phyloP scores from a whole-genome alignment of 2,888 invertebrate genomes.

The Torymus auratus region DNA sequence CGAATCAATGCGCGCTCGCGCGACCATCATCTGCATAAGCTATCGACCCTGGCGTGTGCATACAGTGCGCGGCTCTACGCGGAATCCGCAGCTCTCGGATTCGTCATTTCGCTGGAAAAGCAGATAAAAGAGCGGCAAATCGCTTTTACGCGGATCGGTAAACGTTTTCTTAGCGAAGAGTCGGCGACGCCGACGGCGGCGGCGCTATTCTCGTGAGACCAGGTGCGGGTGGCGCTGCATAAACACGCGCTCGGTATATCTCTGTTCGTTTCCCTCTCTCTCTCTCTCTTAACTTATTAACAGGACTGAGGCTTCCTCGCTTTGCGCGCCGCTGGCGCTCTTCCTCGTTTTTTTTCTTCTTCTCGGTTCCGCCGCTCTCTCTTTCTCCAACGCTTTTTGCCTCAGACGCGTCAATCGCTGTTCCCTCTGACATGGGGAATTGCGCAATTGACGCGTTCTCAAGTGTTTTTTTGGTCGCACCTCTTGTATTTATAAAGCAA shows the following conservation, averaged over 20 bases:
- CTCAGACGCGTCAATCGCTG: constrained; percentile 14
- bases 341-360: background rate
- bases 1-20: too few relatives aligned
- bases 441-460: constrained; percentile 21
- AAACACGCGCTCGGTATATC: constrained; percentile 34
- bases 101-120: background rate
- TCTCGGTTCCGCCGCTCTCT: too few relatives aligned
- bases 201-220: constrained; percentile 36
- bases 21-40: too few relatives aligned
- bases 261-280: background rate
- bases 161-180: constrained; percentile 39
- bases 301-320: background rate
- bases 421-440: constrained; percentile 18
- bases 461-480: constrained; percentile 17
- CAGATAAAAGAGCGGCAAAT: background rate
- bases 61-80: too few relatives aligned
- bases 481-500: constrained; percentile 41
- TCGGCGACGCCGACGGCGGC: background rate
- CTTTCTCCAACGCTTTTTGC: constrained; percentile 8
- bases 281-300: background rate
- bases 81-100: background rate
- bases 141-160: constrained; percentile 8
- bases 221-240: constrained; percentile 29
- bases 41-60: too few relatives aligned
- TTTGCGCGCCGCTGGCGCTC: background rate